Evolutionary conservation across 2,113 vertebrate genomes (phyloP).

Genomic region (Perca fluviatilis): DNA sequence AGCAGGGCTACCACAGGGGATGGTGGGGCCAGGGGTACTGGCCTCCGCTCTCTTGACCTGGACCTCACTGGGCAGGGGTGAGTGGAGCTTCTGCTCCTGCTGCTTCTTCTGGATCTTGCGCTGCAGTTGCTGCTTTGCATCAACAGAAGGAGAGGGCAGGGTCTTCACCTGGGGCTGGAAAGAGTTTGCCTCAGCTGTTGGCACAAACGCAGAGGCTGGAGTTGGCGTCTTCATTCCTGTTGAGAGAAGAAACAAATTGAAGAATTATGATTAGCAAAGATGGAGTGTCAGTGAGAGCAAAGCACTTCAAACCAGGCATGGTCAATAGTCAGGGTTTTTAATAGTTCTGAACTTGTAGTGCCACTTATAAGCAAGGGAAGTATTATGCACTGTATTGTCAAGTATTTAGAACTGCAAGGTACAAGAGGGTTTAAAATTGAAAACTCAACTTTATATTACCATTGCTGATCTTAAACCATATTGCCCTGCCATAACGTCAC

Average conservation of each 20-base stretch:
- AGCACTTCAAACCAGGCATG: neutral
- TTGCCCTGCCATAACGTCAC: neutral
- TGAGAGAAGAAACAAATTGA: neutral
- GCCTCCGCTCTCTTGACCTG: slow-evolving; percentile 91
- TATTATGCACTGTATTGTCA: neutral
- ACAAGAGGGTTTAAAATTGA: neutral
- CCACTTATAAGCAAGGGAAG: neutral
- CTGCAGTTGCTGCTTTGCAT: slow-evolving; percentile 98
- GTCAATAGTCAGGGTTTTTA: neutral
- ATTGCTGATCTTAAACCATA: neutral
- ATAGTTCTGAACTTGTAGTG: neutral
- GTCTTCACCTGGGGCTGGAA: slow-evolving; percentile 99
- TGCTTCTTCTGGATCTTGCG: slow-evolving; percentile 99
- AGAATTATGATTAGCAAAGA: neutral
- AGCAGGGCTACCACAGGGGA: slow-evolving; percentile 94
- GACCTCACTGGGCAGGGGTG: slow-evolving; percentile 92
- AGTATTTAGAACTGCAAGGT: neutral
- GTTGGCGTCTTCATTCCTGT: slow-evolving; percentile 93
- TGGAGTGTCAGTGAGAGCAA: neutral
- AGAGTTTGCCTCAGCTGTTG: slow-evolving; percentile 94
- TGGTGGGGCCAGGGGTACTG: slow-evolving; percentile 84
- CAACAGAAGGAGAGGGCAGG: slow-evolving; percentile 92
- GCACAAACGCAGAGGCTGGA: slow-evolving; percentile 95
- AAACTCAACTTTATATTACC: neutral
- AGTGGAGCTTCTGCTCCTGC: slow-evolving; percentile 97